Evolutionary conservation across 2,797 vertebrate genomes (phyloP), one percentile per base, ranked within the genome.

Genomic region (Malurus leucopterus): DNA sequence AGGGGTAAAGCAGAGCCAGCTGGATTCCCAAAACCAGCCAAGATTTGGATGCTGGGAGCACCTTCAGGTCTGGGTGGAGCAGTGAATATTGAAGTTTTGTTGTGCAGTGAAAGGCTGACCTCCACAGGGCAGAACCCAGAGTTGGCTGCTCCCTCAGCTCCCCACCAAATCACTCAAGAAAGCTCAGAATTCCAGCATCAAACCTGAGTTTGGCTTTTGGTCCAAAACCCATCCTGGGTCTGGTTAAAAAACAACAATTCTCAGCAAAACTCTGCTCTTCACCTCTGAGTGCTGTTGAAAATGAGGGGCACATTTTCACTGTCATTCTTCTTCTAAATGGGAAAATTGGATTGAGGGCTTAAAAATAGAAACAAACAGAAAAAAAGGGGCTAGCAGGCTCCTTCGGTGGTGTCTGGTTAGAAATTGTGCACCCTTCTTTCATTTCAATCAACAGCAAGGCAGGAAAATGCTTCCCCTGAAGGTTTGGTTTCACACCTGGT

Each of bases 151-250:
- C 23, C 3, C 20, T 21, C 34, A 8, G 5, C 2, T 73, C 51
- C 29, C 34, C 36, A n/a, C 29, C 29, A 3, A 34, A 15, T 0
- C 4, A 5, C 1, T 5, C 10, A 63, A 6, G 1, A 2, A 23
- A 27, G 11, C 12, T 27, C 27, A 50, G 13, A 5, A 5, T 49
- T 41, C 7, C 40, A 13, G 6, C 10, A 49, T 0, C 29, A 40
- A 30, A 23, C 8, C 32, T 69, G 0, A 11, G 14, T 38, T 26
- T 70, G 46, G 44, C 4, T 90, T 81, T 90, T 16, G 27, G 26
- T 29, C 41, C 54, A 54, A 84, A 72, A 10, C 11, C 18, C 27
- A 15, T 38, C 14, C 36, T 27, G 32, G 8, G 2, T 40, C 62
- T 88, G 51, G 17, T 8, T 55, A 24, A 16, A 46, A 46, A 50